These are phyloP conservation scores for Bimastos eiseni DNA, from an alignment of 2,888 invertebrate genomes.

Conservation along the genomic window DNA sequence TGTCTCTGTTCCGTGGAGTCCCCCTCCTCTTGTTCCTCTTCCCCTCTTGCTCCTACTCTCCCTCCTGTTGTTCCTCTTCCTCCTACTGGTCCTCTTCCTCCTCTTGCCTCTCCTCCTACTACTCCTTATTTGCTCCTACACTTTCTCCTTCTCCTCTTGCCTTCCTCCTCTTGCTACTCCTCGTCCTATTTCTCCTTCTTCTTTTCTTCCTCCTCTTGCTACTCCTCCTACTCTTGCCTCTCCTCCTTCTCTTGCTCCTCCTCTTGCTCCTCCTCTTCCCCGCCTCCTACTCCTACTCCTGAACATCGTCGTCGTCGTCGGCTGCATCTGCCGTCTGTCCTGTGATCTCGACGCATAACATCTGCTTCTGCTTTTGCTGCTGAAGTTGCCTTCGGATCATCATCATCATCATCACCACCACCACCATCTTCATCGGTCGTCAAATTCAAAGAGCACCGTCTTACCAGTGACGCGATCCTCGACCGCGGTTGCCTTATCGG, in stretches of 20 bases:
- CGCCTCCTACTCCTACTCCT: not conserved
- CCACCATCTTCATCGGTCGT: not conserved
- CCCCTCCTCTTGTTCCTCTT: not conserved
- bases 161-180: not conserved
- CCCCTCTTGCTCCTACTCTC: too few relatives aligned
- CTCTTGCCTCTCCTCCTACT: too few relatives aligned
- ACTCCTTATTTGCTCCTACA: not conserved
- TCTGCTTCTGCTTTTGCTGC: not conserved
- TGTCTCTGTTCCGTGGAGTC: too few relatives aligned
- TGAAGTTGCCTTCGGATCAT: not conserved
- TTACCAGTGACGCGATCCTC: not conserved
- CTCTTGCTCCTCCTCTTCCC: too few relatives aligned
- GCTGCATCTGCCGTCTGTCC: not conserved
- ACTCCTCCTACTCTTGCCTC: not conserved
- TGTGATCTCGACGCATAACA: conserved; percentile 6
- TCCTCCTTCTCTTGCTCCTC: not conserved
- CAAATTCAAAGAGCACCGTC: not conserved
- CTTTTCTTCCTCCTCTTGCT: too few relatives aligned
- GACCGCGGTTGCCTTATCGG: not conserved
- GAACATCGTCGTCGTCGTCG: not conserved
- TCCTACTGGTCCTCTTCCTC: too few relatives aligned
- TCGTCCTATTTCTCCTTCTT: not conserved
- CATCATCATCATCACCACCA: too few relatives aligned
- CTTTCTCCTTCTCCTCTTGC: too few relatives aligned
- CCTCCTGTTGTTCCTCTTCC: too few relatives aligned